Evolutionary conservation across 35 echinoderm and acorn worm species (phyloP).

Genomic region (Stichopus chloronotus): DNA sequence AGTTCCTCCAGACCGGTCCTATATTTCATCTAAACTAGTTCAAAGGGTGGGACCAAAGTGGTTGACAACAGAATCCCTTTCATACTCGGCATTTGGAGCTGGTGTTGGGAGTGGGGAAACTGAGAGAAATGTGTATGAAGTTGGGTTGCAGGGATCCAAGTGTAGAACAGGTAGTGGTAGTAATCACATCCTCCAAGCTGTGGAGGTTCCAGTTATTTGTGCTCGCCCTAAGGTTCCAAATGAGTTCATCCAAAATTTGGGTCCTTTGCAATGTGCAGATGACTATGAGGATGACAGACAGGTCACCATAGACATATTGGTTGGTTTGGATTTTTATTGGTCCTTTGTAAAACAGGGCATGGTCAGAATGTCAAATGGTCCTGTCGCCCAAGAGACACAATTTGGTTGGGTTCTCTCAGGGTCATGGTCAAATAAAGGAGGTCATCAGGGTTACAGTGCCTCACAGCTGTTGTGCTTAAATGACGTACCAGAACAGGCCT

Average conservation of each 20-base stretch:
- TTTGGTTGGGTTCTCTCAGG: no score
- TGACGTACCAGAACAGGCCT: neutral
- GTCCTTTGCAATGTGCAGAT: slow-evolving; percentile 19
- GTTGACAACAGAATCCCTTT: slow-evolving; percentile 23
- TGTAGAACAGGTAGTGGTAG: slow-evolving; percentile 40
- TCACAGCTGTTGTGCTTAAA: no score
- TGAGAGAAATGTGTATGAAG: neutral
- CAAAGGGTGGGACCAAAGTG: slow-evolving; percentile 21
- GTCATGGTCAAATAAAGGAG: no score
- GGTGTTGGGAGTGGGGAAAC: slow-evolving; percentile 25
- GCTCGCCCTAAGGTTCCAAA: slow-evolving; percentile 3
- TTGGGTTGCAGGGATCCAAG: neutral
- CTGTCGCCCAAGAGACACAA: slow-evolving; percentile 24
- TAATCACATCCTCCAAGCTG: slow-evolving; percentile 27
- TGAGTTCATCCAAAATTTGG: slow-evolving; percentile 22
- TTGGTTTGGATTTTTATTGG: slow-evolving; percentile 54
- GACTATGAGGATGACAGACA: slow-evolving; percentile 35
- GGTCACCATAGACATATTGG: slow-evolving; percentile 36
- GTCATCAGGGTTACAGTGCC: no score
- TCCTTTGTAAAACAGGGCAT: slow-evolving; percentile 10
- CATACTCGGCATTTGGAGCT: slow-evolving; percentile 62
- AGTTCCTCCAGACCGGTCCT: slow-evolving; percentile 17
- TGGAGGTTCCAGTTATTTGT: slow-evolving; percentile 18
- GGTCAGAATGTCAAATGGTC: neutral
- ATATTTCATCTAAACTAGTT: slow-evolving; percentile 10